A percentile compares a stretch with the other conserved stretches of the same genome.
Evolutionary conservation across 2,888 invertebrate species (phyloP).

Genomic region (Drosophila testacea): DNA sequence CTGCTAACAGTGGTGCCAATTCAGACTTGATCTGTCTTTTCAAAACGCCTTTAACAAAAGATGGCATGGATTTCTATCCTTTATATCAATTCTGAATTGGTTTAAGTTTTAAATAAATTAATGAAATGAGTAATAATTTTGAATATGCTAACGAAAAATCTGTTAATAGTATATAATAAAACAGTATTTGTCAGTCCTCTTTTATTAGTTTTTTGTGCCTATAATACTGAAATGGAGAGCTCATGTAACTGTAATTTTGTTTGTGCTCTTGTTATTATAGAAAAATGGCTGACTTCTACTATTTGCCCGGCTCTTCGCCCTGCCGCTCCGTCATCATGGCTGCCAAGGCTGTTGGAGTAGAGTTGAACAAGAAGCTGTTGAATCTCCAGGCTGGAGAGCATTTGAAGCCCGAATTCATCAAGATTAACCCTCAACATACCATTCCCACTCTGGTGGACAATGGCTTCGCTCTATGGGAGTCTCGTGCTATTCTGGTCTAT

Average conservation of each 20-base stretch:
- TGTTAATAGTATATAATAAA: no score
- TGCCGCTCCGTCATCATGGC: conserved; percentile 88
- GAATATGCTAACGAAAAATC: no score
- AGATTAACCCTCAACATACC: conserved; percentile 93
- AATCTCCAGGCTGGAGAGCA: conserved; percentile 89
- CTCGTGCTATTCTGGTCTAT: conserved; percentile 93
- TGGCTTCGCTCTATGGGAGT: conserved; percentile 93
- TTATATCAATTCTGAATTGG: no score
- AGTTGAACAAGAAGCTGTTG: conserved; percentile 88
- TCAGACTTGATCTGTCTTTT: no score
- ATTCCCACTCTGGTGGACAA: conserved; percentile 94
- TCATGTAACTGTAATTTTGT: conserved; percentile 42
- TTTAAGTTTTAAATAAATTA: no score
- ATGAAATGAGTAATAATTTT: no score
- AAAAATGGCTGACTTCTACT: conserved; percentile 88
- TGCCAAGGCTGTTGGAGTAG: conserved; percentile 89
- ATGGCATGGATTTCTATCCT: no score
- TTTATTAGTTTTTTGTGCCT: no score
- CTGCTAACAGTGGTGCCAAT: conserved; percentile 15
- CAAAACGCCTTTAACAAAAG: no score
- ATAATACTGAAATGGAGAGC: neutral
- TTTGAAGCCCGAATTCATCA: conserved; percentile 89
- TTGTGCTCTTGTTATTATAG: conserved; percentile 36
- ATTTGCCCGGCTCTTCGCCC: conserved; percentile 88
- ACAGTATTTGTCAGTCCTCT: no score